Evolutionary conservation across 2,888 invertebrate genomes (phyloP), one percentile per base, ranked within the genome.

Genomic region (Lasioglossum marginatum): DNA sequence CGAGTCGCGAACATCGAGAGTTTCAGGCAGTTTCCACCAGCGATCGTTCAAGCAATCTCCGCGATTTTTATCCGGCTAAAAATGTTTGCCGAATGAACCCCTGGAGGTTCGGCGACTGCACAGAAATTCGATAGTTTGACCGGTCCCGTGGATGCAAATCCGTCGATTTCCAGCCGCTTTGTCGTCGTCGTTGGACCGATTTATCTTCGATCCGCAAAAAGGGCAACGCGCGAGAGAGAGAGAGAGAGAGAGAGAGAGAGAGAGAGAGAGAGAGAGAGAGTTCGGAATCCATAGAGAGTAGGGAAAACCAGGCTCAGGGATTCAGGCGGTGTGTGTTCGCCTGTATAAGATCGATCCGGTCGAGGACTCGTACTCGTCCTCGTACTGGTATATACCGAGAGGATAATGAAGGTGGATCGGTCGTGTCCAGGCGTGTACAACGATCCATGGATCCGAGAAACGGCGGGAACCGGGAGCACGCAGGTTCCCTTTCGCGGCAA

Each of bases 401-500:
- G 43, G 68, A 43, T 74, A 74, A 78, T 66, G 77, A 57, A 70
- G 74, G n/a, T 8, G 34, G 45, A 19, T 70, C 75, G 68, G 60
- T 60, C 70, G 52, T 43, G 52, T 68, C 68, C 27, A 66, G 66
- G 16, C 70, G 60, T 27, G 60, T 60, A 60, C 60, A 27, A 60
- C 27, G 60, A 60, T 60, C n/a, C 60, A 31, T 57, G 77, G 57
- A 48, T 70, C 70, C 60, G 19, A 68, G 77, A 72, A 75, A 52
- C 27, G 70, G 45, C 75, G 81, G 48, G 74, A 74, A 77, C 70
- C 52, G 72, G 48, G 78, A 40, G 57, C n/a, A 74, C 63, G 63
- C 78, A n/a, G 45, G 37, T 81, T 74, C 74, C 74, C 74, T 75
- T 84, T 60, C 63, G 68, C 73, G 75, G 63, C n/a, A 34, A 45